Evolutionary conservation across 2,797 vertebrate species (phyloP).

Genomic region (Simalia tracyae): DNA sequence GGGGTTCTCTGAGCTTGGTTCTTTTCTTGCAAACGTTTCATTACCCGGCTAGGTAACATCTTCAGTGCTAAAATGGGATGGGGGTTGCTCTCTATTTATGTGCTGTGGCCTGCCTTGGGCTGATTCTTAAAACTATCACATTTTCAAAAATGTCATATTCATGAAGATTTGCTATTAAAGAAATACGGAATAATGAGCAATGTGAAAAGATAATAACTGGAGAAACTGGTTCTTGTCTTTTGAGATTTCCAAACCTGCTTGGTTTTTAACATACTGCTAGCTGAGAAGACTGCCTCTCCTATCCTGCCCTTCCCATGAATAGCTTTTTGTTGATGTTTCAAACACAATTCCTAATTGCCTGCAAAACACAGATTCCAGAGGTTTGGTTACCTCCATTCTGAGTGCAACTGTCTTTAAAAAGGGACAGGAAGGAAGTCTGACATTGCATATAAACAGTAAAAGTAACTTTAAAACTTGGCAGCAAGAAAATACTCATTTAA

Average conservation of each 20-base stretch:
- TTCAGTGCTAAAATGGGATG: too few relatives aligned
- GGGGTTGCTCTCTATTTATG: too few relatives aligned
- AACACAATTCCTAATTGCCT: background rate
- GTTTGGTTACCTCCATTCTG: background rate
- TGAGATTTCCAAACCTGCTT: conserved; percentile 10
- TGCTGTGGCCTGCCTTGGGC: too few relatives aligned
- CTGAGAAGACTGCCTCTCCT: background rate
- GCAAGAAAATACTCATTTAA: background rate
- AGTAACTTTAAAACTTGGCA: background rate
- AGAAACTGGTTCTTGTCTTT: conserved; percentile 8
- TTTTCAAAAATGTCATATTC: background rate
- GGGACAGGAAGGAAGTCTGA: background rate
- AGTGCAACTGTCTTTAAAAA: background rate
- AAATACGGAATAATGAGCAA: conserved; percentile 10
- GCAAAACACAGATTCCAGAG: background rate
- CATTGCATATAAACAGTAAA: background rate
- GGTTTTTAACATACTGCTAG: conserved; percentile 4
- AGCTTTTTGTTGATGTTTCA: background rate
- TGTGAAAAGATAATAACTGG: conserved; percentile 1
- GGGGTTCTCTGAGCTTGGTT: too few relatives aligned
- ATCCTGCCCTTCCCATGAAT: background rate
- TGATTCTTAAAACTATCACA: background rate
- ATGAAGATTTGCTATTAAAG: background rate
- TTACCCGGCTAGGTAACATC: too few relatives aligned
- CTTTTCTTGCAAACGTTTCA: too few relatives aligned